Evolutionary conservation across 2,113 vertebrate genomes (phyloP).

Genomic region (Progne subis): DNA sequence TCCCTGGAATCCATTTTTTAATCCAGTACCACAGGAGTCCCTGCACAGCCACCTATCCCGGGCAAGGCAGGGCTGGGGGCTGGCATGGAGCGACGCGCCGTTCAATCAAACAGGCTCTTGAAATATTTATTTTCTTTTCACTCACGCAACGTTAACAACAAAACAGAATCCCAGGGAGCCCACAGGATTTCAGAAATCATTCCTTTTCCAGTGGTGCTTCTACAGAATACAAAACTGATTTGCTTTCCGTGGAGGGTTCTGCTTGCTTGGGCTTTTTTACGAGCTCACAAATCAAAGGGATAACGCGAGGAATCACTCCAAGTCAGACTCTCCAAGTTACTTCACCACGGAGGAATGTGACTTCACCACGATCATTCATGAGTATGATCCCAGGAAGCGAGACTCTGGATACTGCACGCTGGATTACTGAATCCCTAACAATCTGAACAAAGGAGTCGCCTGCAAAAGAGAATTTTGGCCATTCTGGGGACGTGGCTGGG

Average conservation of each 20-base stretch:
- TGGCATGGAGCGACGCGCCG: background rate
- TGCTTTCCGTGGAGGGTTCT: background rate
- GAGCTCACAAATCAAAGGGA: background rate
- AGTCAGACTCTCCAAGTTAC: background rate
- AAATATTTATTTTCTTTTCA: slow-evolving; percentile 73
- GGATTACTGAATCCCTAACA: background rate
- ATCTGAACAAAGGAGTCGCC: background rate
- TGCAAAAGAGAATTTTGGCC: background rate
- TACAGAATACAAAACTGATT: background rate
- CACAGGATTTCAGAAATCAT: background rate
- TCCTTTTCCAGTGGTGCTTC: background rate
- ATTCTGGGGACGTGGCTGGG: background rate
- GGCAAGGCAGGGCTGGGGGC: background rate
- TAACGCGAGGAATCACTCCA: background rate
- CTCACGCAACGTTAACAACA: slow-evolving; percentile 51
- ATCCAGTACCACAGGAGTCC: rapidly evolving
- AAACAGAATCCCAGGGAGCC: slow-evolving; percentile 44
- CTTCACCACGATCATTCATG: background rate
- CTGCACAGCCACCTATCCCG: background rate
- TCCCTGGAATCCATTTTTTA: background rate
- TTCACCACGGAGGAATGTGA: background rate
- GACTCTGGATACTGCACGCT: background rate
- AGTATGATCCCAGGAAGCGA: background rate
- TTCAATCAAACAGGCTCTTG: slow-evolving; percentile 17
- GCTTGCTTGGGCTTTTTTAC: background rate